phyloP scores from a whole-genome alignment of 2,113 vertebrate species.

The Oryzias celebensis region DNA sequence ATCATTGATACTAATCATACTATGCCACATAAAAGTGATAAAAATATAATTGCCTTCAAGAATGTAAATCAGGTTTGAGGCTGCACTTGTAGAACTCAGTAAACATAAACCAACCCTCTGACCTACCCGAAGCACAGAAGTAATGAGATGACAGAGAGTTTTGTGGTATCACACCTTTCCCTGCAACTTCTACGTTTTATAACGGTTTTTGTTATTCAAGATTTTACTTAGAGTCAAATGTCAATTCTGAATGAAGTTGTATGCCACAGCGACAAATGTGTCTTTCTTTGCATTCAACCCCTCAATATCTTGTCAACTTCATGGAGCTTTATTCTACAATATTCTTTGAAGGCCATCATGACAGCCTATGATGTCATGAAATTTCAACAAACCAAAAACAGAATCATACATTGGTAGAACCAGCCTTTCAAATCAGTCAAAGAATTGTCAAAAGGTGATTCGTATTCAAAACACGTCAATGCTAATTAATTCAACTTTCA shows the following conservation, averaged over 20 bases:
- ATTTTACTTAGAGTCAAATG: conserved; percentile 3
- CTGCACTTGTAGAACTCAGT: no score
- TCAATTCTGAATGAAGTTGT: conserved; percentile 6
- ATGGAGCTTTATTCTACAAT: conserved; percentile 28
- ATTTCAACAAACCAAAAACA: conserved; percentile 35
- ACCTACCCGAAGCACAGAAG: no score
- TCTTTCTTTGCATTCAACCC: conserved; percentile 19
- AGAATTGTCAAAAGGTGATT: conserved; percentile 18
- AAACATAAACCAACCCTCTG: no score
- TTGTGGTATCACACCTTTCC: no score
- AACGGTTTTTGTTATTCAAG: neutral
- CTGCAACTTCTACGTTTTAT: neutral
- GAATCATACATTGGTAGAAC: conserved; percentile 23
- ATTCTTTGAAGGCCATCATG: conserved; percentile 27
- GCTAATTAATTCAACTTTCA: conserved; percentile 4
- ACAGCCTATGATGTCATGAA: conserved; percentile 31
- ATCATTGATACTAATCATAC: no score
- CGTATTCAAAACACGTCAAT: conserved; percentile 9
- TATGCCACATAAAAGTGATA: no score
- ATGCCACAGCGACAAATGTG: conserved; percentile 17
- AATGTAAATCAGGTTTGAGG: no score
- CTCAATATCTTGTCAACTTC: conserved; percentile 38
- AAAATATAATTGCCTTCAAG: no score
- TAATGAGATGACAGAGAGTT: no score
- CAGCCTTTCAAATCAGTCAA: conserved; percentile 21